Evolutionary conservation across 1,140 invertebrate genomes (phyloP), one percentile per base, ranked within the genome.

Genomic region (Ladona fulva): DNA sequence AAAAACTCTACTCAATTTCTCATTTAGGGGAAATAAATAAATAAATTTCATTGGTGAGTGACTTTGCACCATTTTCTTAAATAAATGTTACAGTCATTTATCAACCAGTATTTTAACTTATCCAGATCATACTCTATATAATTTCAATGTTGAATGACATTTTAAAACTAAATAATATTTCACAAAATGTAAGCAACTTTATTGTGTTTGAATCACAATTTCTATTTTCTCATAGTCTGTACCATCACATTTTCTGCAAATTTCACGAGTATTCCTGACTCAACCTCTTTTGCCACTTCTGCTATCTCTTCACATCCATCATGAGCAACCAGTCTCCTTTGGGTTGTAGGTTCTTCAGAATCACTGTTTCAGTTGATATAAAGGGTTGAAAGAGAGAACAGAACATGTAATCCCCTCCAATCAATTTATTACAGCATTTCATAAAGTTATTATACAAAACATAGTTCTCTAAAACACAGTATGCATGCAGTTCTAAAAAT

Each of bases 141-240:
- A 66, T 19, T 66, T 66, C n/a, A 66, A 66, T 6, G n/a, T 66
- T 66, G n/a, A 66, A 66, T 66, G n/a, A 16, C n/a, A 66, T 6
- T 66, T 66, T 19, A 1, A 22, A 16, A 66, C 52, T 19, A 19
- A 66, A 66, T 6, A 66, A 66, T 22, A 66, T 66, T 66, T 22
- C 52, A 66, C 52, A 66, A 66, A 66, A 12, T 66, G 16, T 19
- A 66, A 66, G n/a, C 52, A 66, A 66, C n/a, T 19, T 66, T 66
- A 66, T 66, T 66, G n/a, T 66, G n/a, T 66, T 66, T 66, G 52
- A 22, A 66, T 66, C 52, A 66, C 52, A 66, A 19, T 66, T 66
- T 12, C 52, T 66, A 66, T 66, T 22, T 22, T 19, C 52, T 66
- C 52, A 16, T 66, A 19, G 52, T 66, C 52, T 19, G 5, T 66